Conservation (phyloP, 2,113 vertebrate genomes). For the Mesembrinibis cayennensis region DNA sequence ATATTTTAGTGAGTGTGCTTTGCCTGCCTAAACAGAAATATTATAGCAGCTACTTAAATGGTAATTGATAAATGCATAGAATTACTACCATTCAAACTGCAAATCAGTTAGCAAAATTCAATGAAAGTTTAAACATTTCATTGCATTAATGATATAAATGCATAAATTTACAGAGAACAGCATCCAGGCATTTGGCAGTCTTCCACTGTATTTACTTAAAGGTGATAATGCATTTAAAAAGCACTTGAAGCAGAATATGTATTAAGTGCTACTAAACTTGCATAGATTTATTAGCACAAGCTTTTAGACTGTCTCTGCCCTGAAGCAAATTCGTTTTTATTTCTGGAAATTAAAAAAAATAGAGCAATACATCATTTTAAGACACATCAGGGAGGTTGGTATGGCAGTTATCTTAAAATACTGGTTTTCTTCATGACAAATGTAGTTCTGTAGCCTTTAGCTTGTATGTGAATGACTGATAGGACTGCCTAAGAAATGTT, state of each 20-base stretch:
- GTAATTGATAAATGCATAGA: conserved; percentile 62
- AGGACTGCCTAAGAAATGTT: neutral
- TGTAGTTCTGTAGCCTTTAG: conserved; percentile 5
- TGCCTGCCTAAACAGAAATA: conserved; percentile 62
- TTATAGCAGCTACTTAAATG: conserved; percentile 44
- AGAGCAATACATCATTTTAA: conserved; percentile 46
- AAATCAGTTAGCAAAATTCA: conserved; percentile 60
- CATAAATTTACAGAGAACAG: conserved; percentile 25
- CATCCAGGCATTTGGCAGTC: conserved; percentile 31
- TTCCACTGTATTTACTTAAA: conserved; percentile 71
- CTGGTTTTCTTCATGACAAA: conserved; percentile 35
- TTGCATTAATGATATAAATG: conserved; percentile 58
- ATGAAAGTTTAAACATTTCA: conserved; percentile 50
- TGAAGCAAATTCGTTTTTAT: conserved; percentile 52
- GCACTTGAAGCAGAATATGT: conserved; percentile 60
- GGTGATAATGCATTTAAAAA: conserved; percentile 71
- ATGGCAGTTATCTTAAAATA: neutral
- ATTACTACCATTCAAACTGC: conserved; percentile 46
- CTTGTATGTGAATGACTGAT: neutral
- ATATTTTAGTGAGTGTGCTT: conserved; percentile 27
- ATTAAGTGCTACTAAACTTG: conserved; percentile 49
- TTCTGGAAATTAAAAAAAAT: conserved; percentile 61
- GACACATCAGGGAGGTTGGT: neutral
- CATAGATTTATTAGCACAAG: conserved; percentile 70
- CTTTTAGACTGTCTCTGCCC: conserved; percentile 71